Conservation (phyloP, 2,888 invertebrate species). For the Aspidiotus rigidus region DNA sequence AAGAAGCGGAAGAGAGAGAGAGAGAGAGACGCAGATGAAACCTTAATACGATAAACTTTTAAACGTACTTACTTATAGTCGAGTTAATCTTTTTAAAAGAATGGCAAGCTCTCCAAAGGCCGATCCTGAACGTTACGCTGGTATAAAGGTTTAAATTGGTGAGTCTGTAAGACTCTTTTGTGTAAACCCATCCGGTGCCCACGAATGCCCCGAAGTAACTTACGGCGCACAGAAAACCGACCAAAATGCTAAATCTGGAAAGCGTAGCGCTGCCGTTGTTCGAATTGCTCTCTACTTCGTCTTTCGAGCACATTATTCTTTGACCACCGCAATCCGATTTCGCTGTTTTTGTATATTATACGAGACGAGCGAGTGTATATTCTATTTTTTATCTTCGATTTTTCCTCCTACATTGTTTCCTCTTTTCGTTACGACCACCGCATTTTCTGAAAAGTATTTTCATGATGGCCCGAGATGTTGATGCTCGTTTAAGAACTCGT, state of each 20-base stretch:
- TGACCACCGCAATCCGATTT: conserved; percentile 15
- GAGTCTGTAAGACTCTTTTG: conserved; percentile 32
- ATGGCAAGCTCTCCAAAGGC: conserved; percentile 33
- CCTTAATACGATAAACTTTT: conserved; percentile 27
- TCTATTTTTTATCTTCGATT: neutral
- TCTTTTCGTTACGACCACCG: neutral
- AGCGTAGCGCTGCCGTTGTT: conserved; percentile 13
- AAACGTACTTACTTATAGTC: conserved; percentile 33
- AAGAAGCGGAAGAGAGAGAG: conserved; percentile 1
- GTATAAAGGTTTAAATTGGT: conserved; percentile 32
- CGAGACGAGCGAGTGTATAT: neutral
- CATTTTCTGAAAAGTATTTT: too few relatives aligned
- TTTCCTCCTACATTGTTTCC: neutral
- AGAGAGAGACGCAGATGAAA: conserved; percentile 5
- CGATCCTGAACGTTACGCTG: conserved; percentile 32
- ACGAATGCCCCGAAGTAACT: conserved; percentile 29
- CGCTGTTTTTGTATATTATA: neutral
- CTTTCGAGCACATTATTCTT: conserved; percentile 26
- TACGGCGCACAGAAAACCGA: conserved; percentile 28
- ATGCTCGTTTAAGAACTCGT: too few relatives aligned
- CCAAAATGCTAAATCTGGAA: conserved; percentile 30
- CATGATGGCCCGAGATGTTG: too few relatives aligned
- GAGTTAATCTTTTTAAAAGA: conserved; percentile 34
- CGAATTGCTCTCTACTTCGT: conserved; percentile 19
- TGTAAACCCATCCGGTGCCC: conserved; percentile 33